Conservation (phyloP, 2,113 vertebrate genomes). For the Cyanoramphus novaezelandiae region DNA sequence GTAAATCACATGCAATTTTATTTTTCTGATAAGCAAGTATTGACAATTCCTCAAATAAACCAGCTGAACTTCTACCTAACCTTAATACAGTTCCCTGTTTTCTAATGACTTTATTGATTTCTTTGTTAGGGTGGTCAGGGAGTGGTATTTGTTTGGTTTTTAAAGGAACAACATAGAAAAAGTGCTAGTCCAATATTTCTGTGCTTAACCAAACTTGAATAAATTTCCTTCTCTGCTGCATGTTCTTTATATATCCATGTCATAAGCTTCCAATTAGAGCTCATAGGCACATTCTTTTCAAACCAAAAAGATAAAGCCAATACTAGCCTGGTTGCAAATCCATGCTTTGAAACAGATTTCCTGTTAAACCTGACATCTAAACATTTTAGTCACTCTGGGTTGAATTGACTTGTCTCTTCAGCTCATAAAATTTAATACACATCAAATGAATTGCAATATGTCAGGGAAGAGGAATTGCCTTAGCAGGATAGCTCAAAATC, state of each 20-base stretch:
- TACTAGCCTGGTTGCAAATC: neutral
- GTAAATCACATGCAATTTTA: neutral
- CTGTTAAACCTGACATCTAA: neutral
- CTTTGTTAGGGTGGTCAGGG: neutral
- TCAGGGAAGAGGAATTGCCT: neutral
- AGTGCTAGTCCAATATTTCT: neutral
- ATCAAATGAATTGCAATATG: neutral
- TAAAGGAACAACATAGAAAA: neutral
- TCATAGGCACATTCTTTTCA: neutral
- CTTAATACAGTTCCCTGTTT: neutral
- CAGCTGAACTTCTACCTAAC: neutral
- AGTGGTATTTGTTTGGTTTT: neutral
- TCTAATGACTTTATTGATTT: slow-evolving; percentile 19
- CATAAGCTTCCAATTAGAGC: neutral
- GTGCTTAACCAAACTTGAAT: neutral
- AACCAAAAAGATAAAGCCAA: neutral
- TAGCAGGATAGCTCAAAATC: neutral
- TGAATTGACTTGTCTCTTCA: slow-evolving; percentile 13
- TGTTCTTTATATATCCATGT: neutral
- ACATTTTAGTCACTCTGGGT: neutral
- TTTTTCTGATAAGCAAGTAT: slow-evolving; percentile 12
- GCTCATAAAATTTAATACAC: neutral
- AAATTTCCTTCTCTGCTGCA: neutral
- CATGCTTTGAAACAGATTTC: neutral
- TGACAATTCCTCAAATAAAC: neutral